phyloP scores from a whole-genome alignment of 2,113 vertebrate genomes.

The Pithys albifrons region DNA sequence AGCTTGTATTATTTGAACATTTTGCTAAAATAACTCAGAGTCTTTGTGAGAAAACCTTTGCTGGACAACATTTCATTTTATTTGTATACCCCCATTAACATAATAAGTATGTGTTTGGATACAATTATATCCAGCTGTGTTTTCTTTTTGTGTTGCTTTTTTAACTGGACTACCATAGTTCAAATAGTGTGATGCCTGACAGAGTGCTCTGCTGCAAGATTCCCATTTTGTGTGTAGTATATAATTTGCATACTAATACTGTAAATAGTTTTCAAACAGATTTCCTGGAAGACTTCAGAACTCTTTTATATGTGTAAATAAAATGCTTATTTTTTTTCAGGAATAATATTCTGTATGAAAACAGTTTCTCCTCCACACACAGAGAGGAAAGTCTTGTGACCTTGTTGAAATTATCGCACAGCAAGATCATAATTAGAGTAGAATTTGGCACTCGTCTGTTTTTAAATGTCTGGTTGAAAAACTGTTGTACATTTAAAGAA shows the following conservation, averaged over 20 bases:
- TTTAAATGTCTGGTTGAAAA: neutral
- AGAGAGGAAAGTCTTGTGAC: neutral
- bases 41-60: slow-evolving; percentile 34
- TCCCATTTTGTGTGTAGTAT: slow-evolving; percentile 22
- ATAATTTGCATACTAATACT: slow-evolving; percentile 68
- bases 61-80: slow-evolving; percentile 50
- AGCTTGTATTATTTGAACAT: neutral
- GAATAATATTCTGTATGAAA: neutral
- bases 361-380: neutral
- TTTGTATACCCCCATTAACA: slow-evolving; percentile 29
- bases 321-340: neutral
- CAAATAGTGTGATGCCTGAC: slow-evolving; percentile 27
- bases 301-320: neutral
- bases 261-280: slow-evolving; percentile 57
- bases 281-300: slow-evolving; percentile 48
- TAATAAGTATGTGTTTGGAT: slow-evolving; percentile 44
- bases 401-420: neutral
- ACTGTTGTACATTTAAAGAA: neutral
- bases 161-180: slow-evolving; percentile 43
- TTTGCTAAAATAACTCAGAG: neutral
- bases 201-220: slow-evolving; percentile 34
- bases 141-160: slow-evolving; percentile 43
- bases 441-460: neutral
- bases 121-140: slow-evolving; percentile 63
- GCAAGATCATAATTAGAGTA: neutral